Evolutionary conservation across 2,797 vertebrate species (phyloP).

Genomic region (Adelosebastes latens): DNA sequence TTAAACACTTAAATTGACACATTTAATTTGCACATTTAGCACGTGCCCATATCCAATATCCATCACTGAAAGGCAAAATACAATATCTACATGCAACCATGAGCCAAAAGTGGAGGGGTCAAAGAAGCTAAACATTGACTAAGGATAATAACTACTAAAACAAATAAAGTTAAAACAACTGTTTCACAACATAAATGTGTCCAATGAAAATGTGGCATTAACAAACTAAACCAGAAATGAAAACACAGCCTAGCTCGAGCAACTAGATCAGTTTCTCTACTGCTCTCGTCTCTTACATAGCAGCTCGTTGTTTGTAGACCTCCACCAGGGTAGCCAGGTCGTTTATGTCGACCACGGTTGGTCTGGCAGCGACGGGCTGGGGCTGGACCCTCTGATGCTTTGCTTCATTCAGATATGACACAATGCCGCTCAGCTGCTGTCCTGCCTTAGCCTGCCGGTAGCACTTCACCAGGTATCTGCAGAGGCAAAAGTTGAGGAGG

Average conservation of each 20-base stretch:
- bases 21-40: background rate
- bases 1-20: background rate
- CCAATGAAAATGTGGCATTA: background rate
- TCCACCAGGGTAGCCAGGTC: constrained; percentile 89
- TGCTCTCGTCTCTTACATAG: constrained; percentile 81
- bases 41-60: background rate
- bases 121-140: background rate
- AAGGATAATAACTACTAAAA: background rate
- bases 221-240: background rate
- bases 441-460: constrained; percentile 90
- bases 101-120: background rate
- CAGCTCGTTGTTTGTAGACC: constrained; percentile 92
- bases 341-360: constrained; percentile 80
- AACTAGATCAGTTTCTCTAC: background rate
- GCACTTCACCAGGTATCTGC: constrained; percentile 94
- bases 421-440: constrained; percentile 87
- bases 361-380: constrained; percentile 86
- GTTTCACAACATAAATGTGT: background rate
- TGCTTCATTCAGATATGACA: constrained; percentile 93
- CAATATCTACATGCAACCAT: background rate
- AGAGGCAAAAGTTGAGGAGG: background rate
- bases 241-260: background rate
- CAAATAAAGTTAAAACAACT: background rate
- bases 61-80: background rate
- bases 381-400: constrained; percentile 85